These are phyloP conservation scores for Pyxicephalus adspersus DNA, from an alignment of 2,113 vertebrate genomes.

Conservation along the genomic window DNA sequence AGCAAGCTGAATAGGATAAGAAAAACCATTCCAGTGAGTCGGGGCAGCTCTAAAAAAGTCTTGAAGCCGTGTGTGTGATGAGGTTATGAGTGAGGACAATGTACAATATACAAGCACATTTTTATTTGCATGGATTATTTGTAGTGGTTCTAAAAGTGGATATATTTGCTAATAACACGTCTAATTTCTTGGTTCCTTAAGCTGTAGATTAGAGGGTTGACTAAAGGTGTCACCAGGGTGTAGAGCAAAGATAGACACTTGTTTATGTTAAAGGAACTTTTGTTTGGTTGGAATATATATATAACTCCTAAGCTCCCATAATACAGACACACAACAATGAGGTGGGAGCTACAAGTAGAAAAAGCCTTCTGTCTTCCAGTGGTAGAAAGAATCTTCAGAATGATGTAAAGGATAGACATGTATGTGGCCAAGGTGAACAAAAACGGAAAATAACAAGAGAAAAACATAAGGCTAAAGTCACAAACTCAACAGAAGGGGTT, in stretches of 20 bases:
- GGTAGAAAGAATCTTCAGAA: not conserved
- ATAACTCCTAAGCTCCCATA: slow-evolving; percentile 36
- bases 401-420: not conserved
- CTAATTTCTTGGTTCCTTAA: not conserved
- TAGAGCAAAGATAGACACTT: slow-evolving; percentile 59
- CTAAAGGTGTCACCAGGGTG: not conserved
- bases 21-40: too few relatives aligned
- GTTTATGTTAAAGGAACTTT: slow-evolving; percentile 35
- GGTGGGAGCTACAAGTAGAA: too few relatives aligned
- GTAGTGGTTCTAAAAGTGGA: too few relatives aligned
- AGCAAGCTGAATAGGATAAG: too few relatives aligned
- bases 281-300: slow-evolving; percentile 23
- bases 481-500: not conserved
- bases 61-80: too few relatives aligned
- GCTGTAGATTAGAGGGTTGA: not conserved
- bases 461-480: not conserved
- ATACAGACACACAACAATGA: slow-evolving; percentile 25
- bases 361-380: not conserved
- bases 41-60: too few relatives aligned
- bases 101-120: too few relatives aligned
- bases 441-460: not conserved
- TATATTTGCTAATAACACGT: too few relatives aligned
- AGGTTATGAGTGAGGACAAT: too few relatives aligned
- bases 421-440: not conserved
- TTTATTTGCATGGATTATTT: too few relatives aligned